Conservation (phyloP, 2,888 invertebrate species). For the Drosophila atripex region DNA sequence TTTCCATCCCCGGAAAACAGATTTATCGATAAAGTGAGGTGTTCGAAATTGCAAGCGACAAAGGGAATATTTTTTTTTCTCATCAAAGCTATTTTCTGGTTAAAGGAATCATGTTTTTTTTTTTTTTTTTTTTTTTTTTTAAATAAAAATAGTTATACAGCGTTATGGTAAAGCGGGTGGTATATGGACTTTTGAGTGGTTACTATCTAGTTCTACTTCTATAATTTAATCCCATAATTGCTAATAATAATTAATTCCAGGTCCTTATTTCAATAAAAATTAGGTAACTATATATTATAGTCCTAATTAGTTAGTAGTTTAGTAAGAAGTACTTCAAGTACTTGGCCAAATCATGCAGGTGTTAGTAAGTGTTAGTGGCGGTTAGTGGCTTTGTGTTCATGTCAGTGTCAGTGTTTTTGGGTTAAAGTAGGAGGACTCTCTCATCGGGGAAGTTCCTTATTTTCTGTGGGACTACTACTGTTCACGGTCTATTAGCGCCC, state of each 20-base stretch:
- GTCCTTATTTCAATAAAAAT: no score
- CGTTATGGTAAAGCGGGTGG: no score
- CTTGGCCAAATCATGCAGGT: conserved; percentile 29
- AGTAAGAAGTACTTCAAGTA: neutral
- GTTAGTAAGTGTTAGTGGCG: conserved; percentile 18
- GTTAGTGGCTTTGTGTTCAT: conserved; percentile 21
- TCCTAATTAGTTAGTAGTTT: neutral
- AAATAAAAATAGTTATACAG: no score
- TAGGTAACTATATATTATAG: neutral
- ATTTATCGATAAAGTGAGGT: conserved; percentile 14
- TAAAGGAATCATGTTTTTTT: no score
- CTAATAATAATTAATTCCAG: no score
- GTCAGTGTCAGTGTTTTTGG: conserved; percentile 35
- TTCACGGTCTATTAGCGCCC: conserved; percentile 62
- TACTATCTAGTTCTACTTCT: no score
- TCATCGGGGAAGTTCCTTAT: neutral
- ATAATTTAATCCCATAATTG: no score
- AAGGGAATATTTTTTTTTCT: no score
- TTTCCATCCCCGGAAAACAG: neutral
- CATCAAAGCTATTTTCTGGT: no score
- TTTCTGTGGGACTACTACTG: conserved; percentile 15
- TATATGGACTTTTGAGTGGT: no score
- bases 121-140: no score
- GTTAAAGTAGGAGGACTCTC: conserved; percentile 3
- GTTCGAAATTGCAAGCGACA: neutral